phyloP scores from a whole-genome alignment of 2,797 vertebrate genomes.

The Avahi laniger region DNA sequence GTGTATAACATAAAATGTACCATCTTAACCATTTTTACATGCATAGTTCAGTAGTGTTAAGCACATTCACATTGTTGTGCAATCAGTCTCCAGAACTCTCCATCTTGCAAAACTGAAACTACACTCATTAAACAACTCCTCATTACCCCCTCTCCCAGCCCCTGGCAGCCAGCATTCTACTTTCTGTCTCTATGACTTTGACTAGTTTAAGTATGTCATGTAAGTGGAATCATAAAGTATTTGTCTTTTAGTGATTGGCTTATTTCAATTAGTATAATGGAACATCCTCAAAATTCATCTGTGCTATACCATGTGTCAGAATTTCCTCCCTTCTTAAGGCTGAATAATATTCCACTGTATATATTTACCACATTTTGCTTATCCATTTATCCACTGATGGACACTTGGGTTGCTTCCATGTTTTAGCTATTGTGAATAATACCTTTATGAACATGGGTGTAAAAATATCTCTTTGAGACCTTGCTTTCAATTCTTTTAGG shows the following conservation, averaged over 20 bases:
- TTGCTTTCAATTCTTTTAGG: neutral
- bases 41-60: neutral
- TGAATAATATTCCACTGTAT: neutral
- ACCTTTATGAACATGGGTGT: no score
- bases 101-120: neutral
- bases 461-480: neutral
- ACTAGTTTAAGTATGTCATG: no score
- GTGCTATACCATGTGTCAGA: no score
- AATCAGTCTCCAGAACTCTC: neutral
- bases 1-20: neutral
- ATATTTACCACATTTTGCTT: neutral
- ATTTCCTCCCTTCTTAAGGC: no score
- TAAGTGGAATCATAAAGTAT: no score
- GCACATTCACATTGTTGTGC: neutral
- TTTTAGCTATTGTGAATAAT: neutral
- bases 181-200: no score
- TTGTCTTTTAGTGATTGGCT: no score
- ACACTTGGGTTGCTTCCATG: neutral
- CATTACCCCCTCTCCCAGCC: no score
- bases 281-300: no score
- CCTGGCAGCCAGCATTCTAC: neutral
- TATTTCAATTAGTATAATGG: no score
- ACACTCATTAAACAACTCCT: no score
- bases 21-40: neutral
- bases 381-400: neutral